Conservation (phyloP, 2,888 invertebrate species). For the Fabriciana adippe region DNA sequence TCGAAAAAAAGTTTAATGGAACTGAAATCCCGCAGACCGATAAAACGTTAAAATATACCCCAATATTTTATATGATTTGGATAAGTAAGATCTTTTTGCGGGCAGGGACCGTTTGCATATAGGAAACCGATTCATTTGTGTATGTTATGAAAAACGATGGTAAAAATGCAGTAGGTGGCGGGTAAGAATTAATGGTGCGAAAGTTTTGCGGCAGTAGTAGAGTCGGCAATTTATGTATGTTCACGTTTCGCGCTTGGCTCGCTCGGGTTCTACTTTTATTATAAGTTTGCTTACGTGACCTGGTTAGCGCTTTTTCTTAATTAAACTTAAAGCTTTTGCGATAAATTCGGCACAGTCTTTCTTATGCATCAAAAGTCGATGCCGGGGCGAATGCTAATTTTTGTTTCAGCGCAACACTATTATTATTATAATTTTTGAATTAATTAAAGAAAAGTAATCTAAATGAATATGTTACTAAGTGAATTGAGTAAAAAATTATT, state of each 20-base stretch:
- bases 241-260: constrained; percentile 49
- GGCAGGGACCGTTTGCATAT: constrained; percentile 63
- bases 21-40: constrained; percentile 69
- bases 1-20: constrained; percentile 76
- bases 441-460: too few species aligned
- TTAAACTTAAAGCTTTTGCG: constrained; percentile 15
- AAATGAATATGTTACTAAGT: too few species aligned
- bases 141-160: constrained; percentile 47
- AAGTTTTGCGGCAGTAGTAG: constrained; percentile 59
- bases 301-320: constrained; percentile 38
- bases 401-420: not conserved
- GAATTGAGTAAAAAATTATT: not conserved
- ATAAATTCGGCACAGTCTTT: constrained; percentile 30
- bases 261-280: constrained; percentile 28
- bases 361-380: constrained; percentile 13
- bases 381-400: not conserved
- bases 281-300: constrained; percentile 32
- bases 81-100: constrained; percentile 32
- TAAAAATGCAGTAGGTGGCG: constrained; percentile 73
- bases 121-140: constrained; percentile 62
- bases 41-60: constrained; percentile 71
- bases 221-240: constrained; percentile 66
- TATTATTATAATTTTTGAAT: not conserved
- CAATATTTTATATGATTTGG: constrained; percentile 71
- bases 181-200: constrained; percentile 77